A percentile compares a stretch with the other conserved stretches of the same genome.
These are phyloP conservation scores for Galerucella calmariensis DNA, from an alignment of 2,888 invertebrate genomes.

Conservation along the genomic window DNA sequence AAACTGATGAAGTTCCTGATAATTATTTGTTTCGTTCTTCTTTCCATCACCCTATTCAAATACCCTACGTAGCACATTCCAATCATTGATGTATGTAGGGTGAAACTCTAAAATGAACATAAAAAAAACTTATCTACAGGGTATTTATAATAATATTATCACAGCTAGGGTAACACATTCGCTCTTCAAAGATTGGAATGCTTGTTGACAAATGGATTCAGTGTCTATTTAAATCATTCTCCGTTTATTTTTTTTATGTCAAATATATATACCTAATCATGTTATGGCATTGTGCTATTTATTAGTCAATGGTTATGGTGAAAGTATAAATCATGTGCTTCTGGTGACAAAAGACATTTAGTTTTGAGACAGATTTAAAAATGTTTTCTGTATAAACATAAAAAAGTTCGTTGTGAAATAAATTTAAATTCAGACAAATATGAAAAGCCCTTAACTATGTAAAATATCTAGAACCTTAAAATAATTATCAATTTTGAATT, in stretches of 20 bases:
- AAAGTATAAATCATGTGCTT: background rate
- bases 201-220: conserved; percentile 2
- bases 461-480: no score
- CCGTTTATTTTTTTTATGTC: background rate
- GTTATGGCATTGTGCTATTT: no score
- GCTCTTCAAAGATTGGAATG: conserved; percentile 37
- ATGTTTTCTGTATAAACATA: background rate
- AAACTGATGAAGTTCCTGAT: no score
- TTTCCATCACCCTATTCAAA: background rate
- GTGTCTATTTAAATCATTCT: background rate
- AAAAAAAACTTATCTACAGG: conserved; percentile 23
- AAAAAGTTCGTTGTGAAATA: no score
- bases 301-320: no score
- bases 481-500: no score
- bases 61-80: conserved; percentile 27
- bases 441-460: no score
- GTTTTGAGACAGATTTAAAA: background rate
- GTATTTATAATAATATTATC: conserved; percentile 42
- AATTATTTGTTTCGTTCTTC: no score
- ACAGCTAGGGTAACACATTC: conserved; percentile 48
- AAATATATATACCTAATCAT: background rate
- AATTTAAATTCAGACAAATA: no score
- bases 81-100: conserved; percentile 20
- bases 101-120: conserved; percentile 11
- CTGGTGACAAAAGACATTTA: conserved; percentile 1